Conservation (phyloP, 1,140 invertebrate genomes). For the Bombus turneri region DNA sequence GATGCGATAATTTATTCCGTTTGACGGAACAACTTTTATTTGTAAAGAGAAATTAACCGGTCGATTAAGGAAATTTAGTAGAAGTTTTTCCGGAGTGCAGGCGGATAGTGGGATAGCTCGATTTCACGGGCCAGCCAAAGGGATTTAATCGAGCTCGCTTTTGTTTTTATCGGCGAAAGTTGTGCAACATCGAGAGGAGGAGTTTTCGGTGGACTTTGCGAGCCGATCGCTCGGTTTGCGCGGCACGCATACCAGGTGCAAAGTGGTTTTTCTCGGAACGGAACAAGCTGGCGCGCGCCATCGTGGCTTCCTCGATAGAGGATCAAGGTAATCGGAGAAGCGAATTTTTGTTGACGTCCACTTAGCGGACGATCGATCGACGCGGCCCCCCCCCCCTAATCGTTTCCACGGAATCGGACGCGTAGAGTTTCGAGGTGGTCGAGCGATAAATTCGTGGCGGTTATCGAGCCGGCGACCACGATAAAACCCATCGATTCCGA, state of each 20-base stretch:
- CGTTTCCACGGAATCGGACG: constrained; percentile 51
- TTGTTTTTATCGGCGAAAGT: too few relatives aligned
- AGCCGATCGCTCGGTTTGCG: neutral
- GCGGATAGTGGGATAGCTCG: too few relatives aligned
- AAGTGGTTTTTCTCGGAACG: neutral
- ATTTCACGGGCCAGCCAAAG: too few relatives aligned
- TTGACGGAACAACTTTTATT: constrained; percentile 33
- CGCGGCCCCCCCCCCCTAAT: constrained; percentile 38
- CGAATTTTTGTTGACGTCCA: constrained; percentile 14
- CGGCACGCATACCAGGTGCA: neutral
- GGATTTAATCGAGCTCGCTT: neutral
- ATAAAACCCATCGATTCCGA: constrained; percentile 63
- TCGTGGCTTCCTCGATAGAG: neutral
- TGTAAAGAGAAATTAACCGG: constrained; percentile 10
- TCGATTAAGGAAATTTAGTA: neutral
- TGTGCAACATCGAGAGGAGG: too few relatives aligned
- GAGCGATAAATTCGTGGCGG: constrained; percentile 60
- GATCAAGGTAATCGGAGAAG: constrained; percentile 3
- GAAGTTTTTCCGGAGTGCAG: neutral
- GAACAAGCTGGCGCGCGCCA: neutral
- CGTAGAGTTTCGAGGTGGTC: constrained; percentile 52
- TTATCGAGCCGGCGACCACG: constrained; percentile 24
- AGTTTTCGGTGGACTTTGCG: neutral
- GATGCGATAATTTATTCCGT: constrained; percentile 39
- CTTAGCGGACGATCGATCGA: neutral